phyloP scores from a whole-genome alignment of 2,888 invertebrate genomes.

The Trissolcus brochymenae region DNA sequence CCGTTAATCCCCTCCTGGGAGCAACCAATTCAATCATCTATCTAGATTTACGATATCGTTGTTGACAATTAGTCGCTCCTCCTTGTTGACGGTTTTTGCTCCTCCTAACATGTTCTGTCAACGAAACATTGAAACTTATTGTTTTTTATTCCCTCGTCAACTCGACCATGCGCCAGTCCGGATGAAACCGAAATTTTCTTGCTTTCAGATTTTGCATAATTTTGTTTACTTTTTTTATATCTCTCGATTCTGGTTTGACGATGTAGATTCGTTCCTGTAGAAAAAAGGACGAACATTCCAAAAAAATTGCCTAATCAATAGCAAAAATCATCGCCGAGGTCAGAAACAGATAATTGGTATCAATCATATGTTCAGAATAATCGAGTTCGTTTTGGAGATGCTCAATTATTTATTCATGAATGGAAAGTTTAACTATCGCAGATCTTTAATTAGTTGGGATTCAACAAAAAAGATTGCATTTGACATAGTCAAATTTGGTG shows the following conservation, averaged over 20 bases:
- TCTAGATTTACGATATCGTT: conserved; percentile 27
- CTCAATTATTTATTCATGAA: conserved; percentile 14
- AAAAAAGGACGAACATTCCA: conserved; percentile 7
- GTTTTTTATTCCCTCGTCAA: conserved; percentile 6
- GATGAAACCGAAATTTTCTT: conserved; percentile 5
- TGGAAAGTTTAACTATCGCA: conserved; percentile 15
- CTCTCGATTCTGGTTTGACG: conserved; percentile 10
- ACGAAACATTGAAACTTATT: conserved; percentile 15
- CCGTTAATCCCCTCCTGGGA: conserved; percentile 16
- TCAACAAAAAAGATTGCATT: conserved; percentile 5
- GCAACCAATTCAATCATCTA: conserved; percentile 11
- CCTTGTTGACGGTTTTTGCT: conserved; percentile 13
- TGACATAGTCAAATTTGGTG: conserved; percentile 1
- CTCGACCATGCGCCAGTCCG: not conserved
- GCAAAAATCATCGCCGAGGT: conserved; percentile 19
- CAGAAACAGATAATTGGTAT: conserved; percentile 26
- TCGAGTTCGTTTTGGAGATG: conserved; percentile 15
- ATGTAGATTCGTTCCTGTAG: conserved; percentile 5
- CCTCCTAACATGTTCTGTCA: conserved; percentile 8
- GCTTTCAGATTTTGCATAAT: not conserved
- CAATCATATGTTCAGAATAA: conserved; percentile 26
- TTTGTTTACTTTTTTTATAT: not conserved
- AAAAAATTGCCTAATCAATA: conserved; percentile 16
- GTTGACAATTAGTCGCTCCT: conserved; percentile 37
- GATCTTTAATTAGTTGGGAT: conserved; percentile 11